These are phyloP conservation scores for Dolichoris vasculosae DNA, from an alignment of 1,140 invertebrate genomes.

Conservation along the genomic window DNA sequence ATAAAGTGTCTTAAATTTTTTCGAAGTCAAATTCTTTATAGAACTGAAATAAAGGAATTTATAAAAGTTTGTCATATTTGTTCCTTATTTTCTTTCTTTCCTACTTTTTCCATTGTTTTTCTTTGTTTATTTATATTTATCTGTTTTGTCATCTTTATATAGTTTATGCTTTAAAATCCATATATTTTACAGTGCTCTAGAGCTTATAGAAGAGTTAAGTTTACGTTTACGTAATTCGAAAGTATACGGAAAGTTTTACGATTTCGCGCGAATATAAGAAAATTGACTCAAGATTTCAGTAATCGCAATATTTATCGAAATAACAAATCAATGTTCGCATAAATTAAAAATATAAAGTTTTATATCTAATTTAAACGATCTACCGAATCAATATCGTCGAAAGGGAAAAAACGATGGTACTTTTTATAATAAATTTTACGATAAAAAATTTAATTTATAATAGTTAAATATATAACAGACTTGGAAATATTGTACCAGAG, in stretches of 20 bases:
- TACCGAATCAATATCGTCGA: not conserved
- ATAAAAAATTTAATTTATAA: not conserved
- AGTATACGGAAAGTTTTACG: conserved; percentile 14
- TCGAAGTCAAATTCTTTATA: not conserved
- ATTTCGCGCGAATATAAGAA: not conserved
- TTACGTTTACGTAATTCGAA: conserved; percentile 25
- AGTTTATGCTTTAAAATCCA: not conserved
- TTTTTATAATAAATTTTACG: not conserved
- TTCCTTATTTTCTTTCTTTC: not conserved
- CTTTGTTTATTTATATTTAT: conserved; percentile 34
- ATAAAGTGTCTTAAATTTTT: not conserved
- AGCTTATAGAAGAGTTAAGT: conserved; percentile 1
- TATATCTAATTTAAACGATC: not conserved
- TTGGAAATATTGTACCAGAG: not conserved
- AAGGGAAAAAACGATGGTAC: not conserved
- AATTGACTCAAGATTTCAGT: not conserved
- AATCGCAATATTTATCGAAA: not conserved
- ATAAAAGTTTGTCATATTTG: not conserved
- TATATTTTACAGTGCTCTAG: conserved; percentile 5
- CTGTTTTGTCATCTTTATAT: not conserved
- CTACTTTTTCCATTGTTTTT: not conserved
- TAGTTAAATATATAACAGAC: not conserved
- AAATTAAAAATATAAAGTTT: not conserved
- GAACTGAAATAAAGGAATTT: not conserved
- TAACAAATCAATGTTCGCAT: conserved; percentile 6